These are phyloP conservation scores for human (Homo sapiens) DNA, from an alignment of 2,113 vertebrate species.

Conservation along the genomic window GRCh38 chr18:37446001-37446500, in stretches of 20 bases:
- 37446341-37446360: too few relatives aligned
- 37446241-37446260: neutral
- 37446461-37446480: neutral
- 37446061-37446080: neutral
- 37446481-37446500: neutral
- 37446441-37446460: neutral
- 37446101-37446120: neutral
- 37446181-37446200: too few relatives aligned
- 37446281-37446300: neutral
- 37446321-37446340: neutral
- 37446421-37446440: neutral
- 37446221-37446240: neutral
- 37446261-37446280: rapidly evolving
- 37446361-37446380: neutral
- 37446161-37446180: neutral
- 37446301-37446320: neutral
- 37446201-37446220: neutral
- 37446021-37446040: neutral
- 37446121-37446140: neutral
- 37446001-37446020: neutral
- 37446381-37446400: neutral
- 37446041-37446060: neutral
- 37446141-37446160: neutral
- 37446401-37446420: neutral
- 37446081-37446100: neutral